These are phyloP conservation scores for Tenebrio molitor DNA, from an alignment of 1,140 invertebrate species.

Conservation along the genomic window DNA sequence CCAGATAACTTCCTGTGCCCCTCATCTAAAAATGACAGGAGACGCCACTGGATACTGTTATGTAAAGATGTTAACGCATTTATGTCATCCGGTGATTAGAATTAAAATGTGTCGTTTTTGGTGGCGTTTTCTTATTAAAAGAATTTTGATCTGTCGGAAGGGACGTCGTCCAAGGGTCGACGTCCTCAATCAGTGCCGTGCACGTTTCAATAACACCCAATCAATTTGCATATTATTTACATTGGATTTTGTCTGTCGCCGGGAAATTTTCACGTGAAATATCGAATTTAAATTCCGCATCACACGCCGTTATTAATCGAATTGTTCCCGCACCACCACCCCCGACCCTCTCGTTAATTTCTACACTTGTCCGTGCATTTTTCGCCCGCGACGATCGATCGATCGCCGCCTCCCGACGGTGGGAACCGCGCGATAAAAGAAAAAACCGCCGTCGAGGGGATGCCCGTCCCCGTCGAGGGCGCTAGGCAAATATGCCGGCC, in stretches of 20 bases:
- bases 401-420: too few species aligned
- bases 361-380: not conserved
- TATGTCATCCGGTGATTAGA: too few species aligned
- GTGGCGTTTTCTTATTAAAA: too few species aligned
- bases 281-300: conserved; percentile 39
- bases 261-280: conserved; percentile 39
- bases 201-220: conserved; percentile 31
- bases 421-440: too few species aligned
- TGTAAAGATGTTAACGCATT: too few species aligned
- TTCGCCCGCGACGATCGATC: too few species aligned
- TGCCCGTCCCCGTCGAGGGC: too few species aligned
- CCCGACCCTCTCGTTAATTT: not conserved
- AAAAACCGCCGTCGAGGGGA: too few species aligned
- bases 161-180: not conserved
- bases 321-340: not conserved
- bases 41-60: too few species aligned
- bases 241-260: conserved; percentile 19
- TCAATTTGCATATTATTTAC: conserved; percentile 35
- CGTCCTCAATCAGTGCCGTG: conserved; percentile 18
- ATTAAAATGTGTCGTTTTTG: too few species aligned
- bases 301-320: conserved; percentile 35
- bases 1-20: too few species aligned
- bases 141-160: not conserved
- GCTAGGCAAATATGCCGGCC: conserved; percentile 12
- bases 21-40: too few species aligned